Conservation (phyloP, 2,888 invertebrate species). For the Tetropium fuscum region DNA sequence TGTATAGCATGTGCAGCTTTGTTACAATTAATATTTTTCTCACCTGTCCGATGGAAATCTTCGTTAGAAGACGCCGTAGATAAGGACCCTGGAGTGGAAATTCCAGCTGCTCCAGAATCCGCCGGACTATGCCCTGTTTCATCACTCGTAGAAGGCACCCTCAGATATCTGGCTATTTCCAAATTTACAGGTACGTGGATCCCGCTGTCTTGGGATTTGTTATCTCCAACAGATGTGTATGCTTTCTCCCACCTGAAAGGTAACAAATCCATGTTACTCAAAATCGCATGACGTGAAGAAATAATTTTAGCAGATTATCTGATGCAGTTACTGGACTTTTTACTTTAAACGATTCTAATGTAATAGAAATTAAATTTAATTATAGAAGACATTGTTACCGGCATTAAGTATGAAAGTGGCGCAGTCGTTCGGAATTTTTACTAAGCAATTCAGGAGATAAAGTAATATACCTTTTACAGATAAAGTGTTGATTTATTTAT, state of each 20-base stretch:
- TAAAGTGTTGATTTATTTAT: no score
- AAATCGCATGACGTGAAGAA: no score
- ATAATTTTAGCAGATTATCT: no score
- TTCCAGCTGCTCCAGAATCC: constrained; percentile 68
- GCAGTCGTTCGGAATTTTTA: no score
- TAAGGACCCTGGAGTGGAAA: constrained; percentile 74
- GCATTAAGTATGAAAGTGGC: no score
- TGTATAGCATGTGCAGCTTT: background rate
- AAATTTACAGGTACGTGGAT: constrained; percentile 66
- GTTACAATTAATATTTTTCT: constrained; percentile 15
- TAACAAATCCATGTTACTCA: no score
- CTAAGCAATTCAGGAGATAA: no score
- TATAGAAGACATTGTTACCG: no score
- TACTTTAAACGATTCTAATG: no score
- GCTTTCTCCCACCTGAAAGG: constrained; percentile 85
- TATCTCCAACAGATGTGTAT: constrained; percentile 59
- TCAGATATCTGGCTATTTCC: constrained; percentile 68
- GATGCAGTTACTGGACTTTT: no score
- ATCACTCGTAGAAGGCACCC: constrained; percentile 67
- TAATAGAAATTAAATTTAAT: no score
- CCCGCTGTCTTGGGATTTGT: constrained; percentile 65
- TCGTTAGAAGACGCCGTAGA: constrained; percentile 83
- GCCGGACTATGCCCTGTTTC: constrained; percentile 68
- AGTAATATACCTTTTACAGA: no score
- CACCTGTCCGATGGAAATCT: constrained; percentile 67